A percentile compares a stretch with the other conserved stretches of the same genome.
phyloP scores from a whole-genome alignment of 1,140 invertebrate species.

The Phymastichus coffea region DNA sequence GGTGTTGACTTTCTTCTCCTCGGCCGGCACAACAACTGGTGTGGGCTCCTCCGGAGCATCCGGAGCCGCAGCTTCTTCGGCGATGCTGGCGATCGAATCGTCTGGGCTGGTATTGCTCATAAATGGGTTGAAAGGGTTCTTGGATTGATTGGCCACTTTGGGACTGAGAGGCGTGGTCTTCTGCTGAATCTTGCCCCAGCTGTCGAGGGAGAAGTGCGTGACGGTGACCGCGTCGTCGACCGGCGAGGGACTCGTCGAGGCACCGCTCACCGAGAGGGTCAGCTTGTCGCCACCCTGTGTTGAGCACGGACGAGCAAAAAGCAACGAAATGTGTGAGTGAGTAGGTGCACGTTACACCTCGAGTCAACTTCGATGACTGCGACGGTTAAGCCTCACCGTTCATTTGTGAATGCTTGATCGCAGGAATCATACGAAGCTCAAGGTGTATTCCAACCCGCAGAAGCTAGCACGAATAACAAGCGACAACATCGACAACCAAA shows the following conservation, averaged over 20 bases:
- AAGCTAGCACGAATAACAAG: constrained; percentile 32
- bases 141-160: constrained; percentile 48
- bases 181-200: constrained; percentile 54
- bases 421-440: too few species aligned
- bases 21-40: constrained; percentile 28
- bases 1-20: constrained; percentile 52
- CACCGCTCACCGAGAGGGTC: constrained; percentile 64
- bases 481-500: constrained; percentile 18
- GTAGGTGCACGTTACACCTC: constrained; percentile 18
- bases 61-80: constrained; percentile 19
- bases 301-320: constrained; percentile 43
- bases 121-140: constrained; percentile 55
- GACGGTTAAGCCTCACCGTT: too few species aligned
- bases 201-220: constrained; percentile 55
- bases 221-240: constrained; percentile 52
- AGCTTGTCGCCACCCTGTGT: constrained; percentile 73
- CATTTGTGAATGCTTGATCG: too few species aligned
- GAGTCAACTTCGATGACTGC: background rate
- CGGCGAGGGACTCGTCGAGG: constrained; percentile 38
- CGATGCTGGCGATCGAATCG: constrained; percentile 20
- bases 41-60: constrained; percentile 25
- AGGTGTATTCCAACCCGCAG: constrained; percentile 19
- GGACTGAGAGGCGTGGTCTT: constrained; percentile 51
- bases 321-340: constrained; percentile 35
- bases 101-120: constrained; percentile 29